Evolutionary conservation across 2,888 invertebrate species (phyloP).

Genomic region (Tetragonula carbonaria): DNA sequence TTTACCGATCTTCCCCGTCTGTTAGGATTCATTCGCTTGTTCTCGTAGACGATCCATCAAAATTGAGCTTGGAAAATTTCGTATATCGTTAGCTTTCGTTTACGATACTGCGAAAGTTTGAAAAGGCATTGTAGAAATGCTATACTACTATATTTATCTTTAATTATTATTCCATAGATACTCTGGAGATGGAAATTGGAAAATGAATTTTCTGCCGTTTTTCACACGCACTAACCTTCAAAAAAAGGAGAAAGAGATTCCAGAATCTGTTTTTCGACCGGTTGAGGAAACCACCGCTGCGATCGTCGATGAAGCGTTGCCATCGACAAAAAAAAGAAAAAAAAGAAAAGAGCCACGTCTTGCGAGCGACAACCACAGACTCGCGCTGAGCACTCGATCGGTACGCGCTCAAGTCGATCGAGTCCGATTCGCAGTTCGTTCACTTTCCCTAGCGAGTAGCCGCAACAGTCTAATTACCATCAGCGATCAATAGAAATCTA

Average conservation of each 20-base stretch:
- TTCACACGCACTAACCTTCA: too few relatives aligned
- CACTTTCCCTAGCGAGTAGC: conserved; percentile 49
- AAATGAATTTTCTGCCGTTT: too few relatives aligned
- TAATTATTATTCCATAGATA: too few relatives aligned
- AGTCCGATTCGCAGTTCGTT: conserved; percentile 42
- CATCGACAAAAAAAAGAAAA: neutral
- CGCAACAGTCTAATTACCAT: conserved; percentile 57
- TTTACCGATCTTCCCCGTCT: conserved; percentile 22
- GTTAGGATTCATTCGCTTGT: neutral
- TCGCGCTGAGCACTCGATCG: conserved; percentile 3
- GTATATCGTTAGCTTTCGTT: too few relatives aligned
- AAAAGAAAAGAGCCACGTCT: neutral
- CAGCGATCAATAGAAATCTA: conserved; percentile 53
- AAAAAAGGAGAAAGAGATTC: too few relatives aligned
- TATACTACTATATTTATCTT: too few relatives aligned
- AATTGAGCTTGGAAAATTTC: too few relatives aligned
- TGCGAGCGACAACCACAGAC: conserved; percentile 9
- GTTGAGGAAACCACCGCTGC: too few relatives aligned
- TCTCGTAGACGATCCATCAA: neutral
- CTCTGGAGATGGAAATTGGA: too few relatives aligned
- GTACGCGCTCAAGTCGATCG: conserved; percentile 18
- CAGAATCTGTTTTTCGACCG: too few relatives aligned
- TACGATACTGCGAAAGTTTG: too few relatives aligned
- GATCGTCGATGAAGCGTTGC: neutral
- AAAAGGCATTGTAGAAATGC: too few relatives aligned